A percentile compares a stretch with the other conserved stretches of the same genome.
These are phyloP conservation scores for Phoronis australis DNA, from an alignment of 2,888 invertebrate genomes.

Conservation along the genomic window DNA sequence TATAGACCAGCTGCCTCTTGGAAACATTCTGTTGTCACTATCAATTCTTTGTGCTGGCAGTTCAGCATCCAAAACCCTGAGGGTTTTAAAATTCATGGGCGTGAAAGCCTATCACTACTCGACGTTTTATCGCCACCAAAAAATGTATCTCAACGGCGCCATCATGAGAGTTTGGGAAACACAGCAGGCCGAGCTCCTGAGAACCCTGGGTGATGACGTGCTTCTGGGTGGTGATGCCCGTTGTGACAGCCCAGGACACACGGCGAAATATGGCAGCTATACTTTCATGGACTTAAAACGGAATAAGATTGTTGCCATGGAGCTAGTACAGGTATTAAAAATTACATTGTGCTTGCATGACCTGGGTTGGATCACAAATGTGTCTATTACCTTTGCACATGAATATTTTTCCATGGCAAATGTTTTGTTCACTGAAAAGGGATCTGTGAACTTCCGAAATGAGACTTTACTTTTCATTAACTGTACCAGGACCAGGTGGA, in stretches of 20 bases:
- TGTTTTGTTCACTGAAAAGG: background rate
- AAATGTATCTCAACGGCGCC: background rate
- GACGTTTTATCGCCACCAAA: background rate
- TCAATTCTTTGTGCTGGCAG: background rate
- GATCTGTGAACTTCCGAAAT: too few relatives aligned
- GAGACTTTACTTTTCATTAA: too few relatives aligned
- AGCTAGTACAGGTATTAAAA: background rate
- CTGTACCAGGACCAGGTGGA: too few relatives aligned
- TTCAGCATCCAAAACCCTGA: background rate
- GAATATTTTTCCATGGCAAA: background rate
- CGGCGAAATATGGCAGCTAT: background rate
- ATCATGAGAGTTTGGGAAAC: background rate
- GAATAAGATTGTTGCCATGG: background rate
- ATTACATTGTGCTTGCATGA: too few relatives aligned
- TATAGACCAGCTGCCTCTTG: background rate
- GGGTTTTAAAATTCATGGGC: background rate
- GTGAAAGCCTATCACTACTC: background rate
- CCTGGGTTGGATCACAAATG: too few relatives aligned
- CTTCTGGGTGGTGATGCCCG: background rate
- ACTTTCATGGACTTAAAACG: background rate
- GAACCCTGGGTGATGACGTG: background rate
- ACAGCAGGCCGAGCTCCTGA: background rate
- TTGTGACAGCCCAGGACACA: background rate
- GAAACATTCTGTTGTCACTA: background rate
- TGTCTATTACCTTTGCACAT: too few relatives aligned